Conservation (phyloP, 2,113 vertebrate species). For the Thunnus maccoyii region DNA sequence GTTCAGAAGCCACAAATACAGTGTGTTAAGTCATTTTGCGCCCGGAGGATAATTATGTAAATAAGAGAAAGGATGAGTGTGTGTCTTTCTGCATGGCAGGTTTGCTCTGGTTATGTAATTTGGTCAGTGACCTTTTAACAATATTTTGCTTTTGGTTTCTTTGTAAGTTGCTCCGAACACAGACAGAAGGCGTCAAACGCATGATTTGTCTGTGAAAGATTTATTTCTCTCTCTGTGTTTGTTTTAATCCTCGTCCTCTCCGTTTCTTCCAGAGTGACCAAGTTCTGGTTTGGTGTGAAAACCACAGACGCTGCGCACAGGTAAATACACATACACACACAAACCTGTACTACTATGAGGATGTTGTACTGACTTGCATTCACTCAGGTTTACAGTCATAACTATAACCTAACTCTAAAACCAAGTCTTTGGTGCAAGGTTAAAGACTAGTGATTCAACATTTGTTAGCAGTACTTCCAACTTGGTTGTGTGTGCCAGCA, state of each 20-base stretch:
- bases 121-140: slow-evolving; percentile 56
- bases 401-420: not conserved
- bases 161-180: not conserved
- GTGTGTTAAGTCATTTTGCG: slow-evolving; percentile 50
- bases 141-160: slow-evolving; percentile 63
- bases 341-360: not conserved
- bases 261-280: slow-evolving; percentile 73
- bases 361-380: not conserved
- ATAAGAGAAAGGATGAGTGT: slow-evolving; percentile 53
- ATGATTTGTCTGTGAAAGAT: slow-evolving; percentile 24
- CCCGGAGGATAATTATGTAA: slow-evolving; percentile 61
- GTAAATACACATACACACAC: slow-evolving; percentile 67
- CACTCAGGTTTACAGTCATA: slow-evolving; percentile 1
- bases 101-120: slow-evolving; percentile 36
- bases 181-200: not conserved
- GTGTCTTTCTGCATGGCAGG: slow-evolving; percentile 34
- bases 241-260: slow-evolving; percentile 57
- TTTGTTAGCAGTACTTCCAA: not conserved
- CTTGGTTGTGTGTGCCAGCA: not conserved
- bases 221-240: slow-evolving; percentile 41
- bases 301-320: slow-evolving; percentile 80
- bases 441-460: not conserved
- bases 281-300: slow-evolving; percentile 82
- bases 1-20: slow-evolving; percentile 50
- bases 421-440: not conserved